Conservation (phyloP, 2,888 invertebrate genomes). For the Listrodromus nycthemerus region DNA sequence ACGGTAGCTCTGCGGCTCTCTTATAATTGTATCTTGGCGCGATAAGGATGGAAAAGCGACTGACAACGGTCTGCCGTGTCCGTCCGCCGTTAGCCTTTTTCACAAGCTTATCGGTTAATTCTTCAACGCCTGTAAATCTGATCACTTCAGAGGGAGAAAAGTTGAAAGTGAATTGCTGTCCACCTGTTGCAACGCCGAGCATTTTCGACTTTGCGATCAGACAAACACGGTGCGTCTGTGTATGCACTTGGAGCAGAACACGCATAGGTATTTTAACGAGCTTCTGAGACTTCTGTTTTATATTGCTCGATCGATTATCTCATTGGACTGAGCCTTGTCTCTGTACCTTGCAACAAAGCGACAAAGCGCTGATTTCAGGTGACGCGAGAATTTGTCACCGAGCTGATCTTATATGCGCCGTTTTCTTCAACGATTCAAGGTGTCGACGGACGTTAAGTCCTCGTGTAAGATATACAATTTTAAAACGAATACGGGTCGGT, state of each 20-base stretch:
- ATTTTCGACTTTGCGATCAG: constrained; percentile 34
- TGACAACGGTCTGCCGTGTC: neutral
- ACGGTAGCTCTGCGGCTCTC: neutral
- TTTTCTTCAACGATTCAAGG: neutral
- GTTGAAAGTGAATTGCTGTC: constrained; percentile 23
- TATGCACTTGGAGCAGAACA: neutral
- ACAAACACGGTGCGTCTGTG: neutral
- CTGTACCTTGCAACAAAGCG: constrained; percentile 19
- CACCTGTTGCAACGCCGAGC: constrained; percentile 56
- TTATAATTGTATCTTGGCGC: constrained; percentile 11
- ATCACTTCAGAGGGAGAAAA: neutral
- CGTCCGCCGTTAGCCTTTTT: neutral
- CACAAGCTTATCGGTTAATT: constrained; percentile 35
- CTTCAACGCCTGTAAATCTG: neutral
- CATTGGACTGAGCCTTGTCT: constrained; percentile 1
- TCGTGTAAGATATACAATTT: constrained; percentile 1
- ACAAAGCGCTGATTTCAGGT: constrained; percentile 4
- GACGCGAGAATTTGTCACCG: constrained; percentile 22
- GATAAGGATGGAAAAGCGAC: neutral
- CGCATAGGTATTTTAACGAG: constrained; percentile 4
- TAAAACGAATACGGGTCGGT: neutral
- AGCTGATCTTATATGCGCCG: neutral
- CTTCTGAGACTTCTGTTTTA: neutral
- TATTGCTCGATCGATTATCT: constrained; percentile 36
- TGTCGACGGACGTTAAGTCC: constrained; percentile 1